phyloP scores from a whole-genome alignment of 1,140 invertebrate genomes.

The Nasonia vitripennis region DNA sequence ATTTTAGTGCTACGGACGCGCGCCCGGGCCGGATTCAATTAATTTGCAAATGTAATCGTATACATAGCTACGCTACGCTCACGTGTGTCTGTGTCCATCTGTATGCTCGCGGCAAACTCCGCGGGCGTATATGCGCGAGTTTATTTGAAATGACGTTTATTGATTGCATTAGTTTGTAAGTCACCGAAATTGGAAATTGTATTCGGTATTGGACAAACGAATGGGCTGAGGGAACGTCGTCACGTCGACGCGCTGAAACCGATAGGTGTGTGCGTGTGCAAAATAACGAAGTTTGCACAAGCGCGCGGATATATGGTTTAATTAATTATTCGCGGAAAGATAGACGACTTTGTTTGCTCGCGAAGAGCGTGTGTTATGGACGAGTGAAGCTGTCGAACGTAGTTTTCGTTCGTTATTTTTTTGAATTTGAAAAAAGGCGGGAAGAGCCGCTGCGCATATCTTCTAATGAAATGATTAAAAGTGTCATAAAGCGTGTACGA shows the following conservation, averaged over 20 bases:
- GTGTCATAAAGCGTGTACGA: no score
- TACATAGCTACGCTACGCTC: background rate
- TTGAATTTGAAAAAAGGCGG: background rate
- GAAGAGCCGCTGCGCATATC: no score
- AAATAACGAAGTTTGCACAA: background rate
- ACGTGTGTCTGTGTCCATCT: background rate
- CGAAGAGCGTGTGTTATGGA: no score
- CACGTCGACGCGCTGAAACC: background rate
- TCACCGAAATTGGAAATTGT: constrained; percentile 27
- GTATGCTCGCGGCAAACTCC: background rate
- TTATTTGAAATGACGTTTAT: constrained; percentile 10
- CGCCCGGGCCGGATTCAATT: background rate
- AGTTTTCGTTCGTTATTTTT: background rate
- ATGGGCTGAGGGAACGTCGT: background rate
- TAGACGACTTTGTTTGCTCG: no score
- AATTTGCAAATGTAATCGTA: background rate
- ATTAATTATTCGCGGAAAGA: background rate
- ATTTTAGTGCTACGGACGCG: no score
- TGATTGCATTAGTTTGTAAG: background rate
- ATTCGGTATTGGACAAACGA: constrained; percentile 21
- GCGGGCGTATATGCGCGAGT: background rate
- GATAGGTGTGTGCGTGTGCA: background rate
- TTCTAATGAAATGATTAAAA: no score
- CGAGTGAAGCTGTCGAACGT: no score
- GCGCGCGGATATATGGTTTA: background rate